These are phyloP conservation scores for Zaprionus lachaisei DNA, from an alignment of 1,140 invertebrate genomes.

Conservation along the genomic window DNA sequence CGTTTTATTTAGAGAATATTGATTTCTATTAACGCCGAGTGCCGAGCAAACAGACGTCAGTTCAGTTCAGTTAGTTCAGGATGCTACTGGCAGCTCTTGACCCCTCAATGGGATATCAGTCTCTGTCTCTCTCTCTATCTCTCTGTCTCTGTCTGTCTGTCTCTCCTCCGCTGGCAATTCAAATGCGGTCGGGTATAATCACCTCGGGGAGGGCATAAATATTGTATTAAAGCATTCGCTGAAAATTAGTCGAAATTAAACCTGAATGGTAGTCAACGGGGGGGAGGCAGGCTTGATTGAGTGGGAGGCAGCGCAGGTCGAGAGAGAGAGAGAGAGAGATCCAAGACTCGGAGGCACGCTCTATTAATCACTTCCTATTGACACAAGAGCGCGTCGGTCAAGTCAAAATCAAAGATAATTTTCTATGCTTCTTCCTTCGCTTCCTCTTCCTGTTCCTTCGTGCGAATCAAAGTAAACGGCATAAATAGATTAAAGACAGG, in stretches of 20 bases:
- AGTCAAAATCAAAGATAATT: conserved; percentile 79
- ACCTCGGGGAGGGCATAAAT: conserved; percentile 61
- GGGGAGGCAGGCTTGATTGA: neutral
- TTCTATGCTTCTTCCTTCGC: conserved; percentile 46
- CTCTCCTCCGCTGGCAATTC: conserved; percentile 19
- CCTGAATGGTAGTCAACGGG: conserved; percentile 30
- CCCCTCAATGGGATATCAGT: conserved; percentile 51
- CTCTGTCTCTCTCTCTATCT: neutral
- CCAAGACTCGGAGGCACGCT: conserved; percentile 33
- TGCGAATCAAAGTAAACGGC: conserved; percentile 75
- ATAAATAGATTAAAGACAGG: conserved; percentile 67
- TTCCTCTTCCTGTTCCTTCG: conserved; percentile 17
- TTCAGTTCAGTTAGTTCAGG: conserved; percentile 49
- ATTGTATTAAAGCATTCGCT: conserved; percentile 77
- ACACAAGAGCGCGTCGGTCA: conserved; percentile 61
- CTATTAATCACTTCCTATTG: conserved; percentile 80
- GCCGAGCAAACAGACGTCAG: conserved; percentile 64
- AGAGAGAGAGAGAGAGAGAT: neutral
- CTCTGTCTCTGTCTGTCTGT: conserved; percentile 1
- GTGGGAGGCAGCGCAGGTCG: neutral
- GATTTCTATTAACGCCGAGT: conserved; percentile 80
- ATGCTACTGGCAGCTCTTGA: conserved; percentile 49
- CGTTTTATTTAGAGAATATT: conserved; percentile 80
- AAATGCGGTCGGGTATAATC: conserved; percentile 63
- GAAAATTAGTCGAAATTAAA: conserved; percentile 81